A percentile compares a stretch with the other conserved stretches of the same genome.
phyloP scores from a whole-genome alignment of 2,797 vertebrate genomes.

The Rhabdomys pumilio region DNA sequence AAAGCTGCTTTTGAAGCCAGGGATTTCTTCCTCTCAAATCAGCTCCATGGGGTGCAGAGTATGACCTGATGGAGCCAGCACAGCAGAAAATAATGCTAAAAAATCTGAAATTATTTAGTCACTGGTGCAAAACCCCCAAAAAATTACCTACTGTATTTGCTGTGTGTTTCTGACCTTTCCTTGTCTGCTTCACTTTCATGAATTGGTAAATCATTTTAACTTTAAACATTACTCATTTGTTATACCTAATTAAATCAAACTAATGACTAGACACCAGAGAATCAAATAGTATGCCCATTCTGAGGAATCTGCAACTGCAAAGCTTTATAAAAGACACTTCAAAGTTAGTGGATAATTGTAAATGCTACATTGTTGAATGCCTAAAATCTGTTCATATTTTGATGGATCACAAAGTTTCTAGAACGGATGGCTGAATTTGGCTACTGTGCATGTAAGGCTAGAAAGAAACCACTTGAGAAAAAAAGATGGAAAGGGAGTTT shows the following conservation, averaged over 20 bases:
- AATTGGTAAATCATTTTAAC: conserved; percentile 63
- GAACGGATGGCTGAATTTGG: conserved; percentile 16
- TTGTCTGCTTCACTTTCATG: conserved; percentile 58
- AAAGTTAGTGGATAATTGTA: conserved; percentile 27
- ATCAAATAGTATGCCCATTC: conserved; percentile 25
- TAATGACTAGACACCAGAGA: conserved; percentile 42
- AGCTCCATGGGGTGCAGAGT: conserved; percentile 45
- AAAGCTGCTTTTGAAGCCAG: conserved; percentile 74
- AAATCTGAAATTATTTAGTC: conserved; percentile 52
- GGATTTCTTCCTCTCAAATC: conserved; percentile 54
- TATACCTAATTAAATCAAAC: conserved; percentile 63
- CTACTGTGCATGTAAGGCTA: background rate
- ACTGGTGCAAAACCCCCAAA: conserved; percentile 60
- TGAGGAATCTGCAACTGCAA: conserved; percentile 24
- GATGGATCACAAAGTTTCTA: conserved; percentile 27
- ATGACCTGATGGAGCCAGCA: background rate
- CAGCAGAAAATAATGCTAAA: conserved; percentile 59
- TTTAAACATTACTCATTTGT: conserved; percentile 64
- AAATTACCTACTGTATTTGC: conserved; percentile 39
- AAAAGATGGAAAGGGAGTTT: conserved; percentile 60
- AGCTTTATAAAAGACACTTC: background rate
- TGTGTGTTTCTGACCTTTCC: conserved; percentile 35
- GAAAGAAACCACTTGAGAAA: conserved; percentile 18
- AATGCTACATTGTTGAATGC: conserved; percentile 28
- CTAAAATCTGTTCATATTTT: conserved; percentile 45